Conservation (phyloP, 2,113 vertebrate genomes). For the Ibidorhyncha struthersii region DNA sequence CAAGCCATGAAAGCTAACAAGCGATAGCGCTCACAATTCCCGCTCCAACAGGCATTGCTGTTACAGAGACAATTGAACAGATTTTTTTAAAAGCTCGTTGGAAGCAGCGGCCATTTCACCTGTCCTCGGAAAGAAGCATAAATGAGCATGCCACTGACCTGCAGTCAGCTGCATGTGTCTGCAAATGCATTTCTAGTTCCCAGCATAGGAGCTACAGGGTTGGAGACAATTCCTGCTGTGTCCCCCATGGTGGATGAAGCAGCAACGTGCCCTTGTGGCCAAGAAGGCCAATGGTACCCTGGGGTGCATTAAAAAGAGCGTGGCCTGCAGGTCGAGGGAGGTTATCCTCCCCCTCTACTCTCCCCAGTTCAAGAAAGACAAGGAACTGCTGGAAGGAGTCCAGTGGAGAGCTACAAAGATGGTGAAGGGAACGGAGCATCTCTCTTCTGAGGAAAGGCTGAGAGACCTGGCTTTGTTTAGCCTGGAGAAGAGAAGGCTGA, state of each 20-base stretch:
- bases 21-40: rapidly evolving
- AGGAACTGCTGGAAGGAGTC: no score
- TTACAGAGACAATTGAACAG: background rate
- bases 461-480: no score
- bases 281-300: no score
- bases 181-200: background rate
- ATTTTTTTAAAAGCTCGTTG: background rate
- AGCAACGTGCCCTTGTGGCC: no score
- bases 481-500: no score
- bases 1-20: background rate
- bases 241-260: rapidly evolving
- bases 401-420: no score
- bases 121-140: background rate
- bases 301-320: no score
- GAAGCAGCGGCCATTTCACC: background rate
- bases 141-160: rapidly evolving
- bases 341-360: no score
- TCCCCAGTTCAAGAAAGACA: no score
- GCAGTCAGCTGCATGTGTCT: background rate
- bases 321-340: no score
- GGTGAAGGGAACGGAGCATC: no score
- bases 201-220: background rate
- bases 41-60: background rate
- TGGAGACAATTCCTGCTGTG: background rate
- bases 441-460: no score